Evolutionary conservation across 2,888 invertebrate species (phyloP), one percentile per base, ranked within the genome.

Genomic region (Microplitis deprimator): DNA sequence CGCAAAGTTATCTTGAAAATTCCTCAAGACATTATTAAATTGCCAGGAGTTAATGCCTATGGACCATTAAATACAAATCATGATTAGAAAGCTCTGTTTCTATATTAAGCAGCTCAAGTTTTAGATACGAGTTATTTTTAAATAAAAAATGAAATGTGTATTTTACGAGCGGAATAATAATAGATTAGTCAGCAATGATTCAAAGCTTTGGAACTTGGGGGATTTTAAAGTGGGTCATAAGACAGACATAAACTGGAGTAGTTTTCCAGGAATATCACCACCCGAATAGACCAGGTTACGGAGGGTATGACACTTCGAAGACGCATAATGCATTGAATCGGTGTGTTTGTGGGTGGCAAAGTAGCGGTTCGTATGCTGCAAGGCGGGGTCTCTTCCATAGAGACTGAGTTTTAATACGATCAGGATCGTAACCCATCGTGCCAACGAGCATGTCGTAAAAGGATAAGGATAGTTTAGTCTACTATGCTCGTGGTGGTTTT

Each of bases 391-490:
- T 65, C 20, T 38, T 65, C 13, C 38, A 29, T 65, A 38, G 13
- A 65, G 65, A 65, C 65, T 38, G 13, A 13, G 50, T 50, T 50
- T 50, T 13, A 65, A 65, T 38, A 29, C 29, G 65, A 29, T 65
- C 65, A 29, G 29, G 65, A 61, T 68, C 73, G 79, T 82, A 80
- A 81, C 80, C 82, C 82, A 82, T 81, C 50, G 50, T 82, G 80
- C 79, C 76, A 73, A 76, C 64, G 76, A 40, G 79, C 79, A 70
- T 78, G 78, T 82, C 80, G 82, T 81, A 79, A 82, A 82, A 80
- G 77, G 82, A 79, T 50, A 13, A 50, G 50, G 50, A 50, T 50
- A 50, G 50, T 50, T 50, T 50, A 50, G 10, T 13, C 50, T 8
- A 79, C 79, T 79, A 79, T 76, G 20, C 65, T 65, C 29, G 20